Evolutionary conservation across 2,113 vertebrate species (phyloP).

Genomic region (Isurus oxyrinchus): DNA sequence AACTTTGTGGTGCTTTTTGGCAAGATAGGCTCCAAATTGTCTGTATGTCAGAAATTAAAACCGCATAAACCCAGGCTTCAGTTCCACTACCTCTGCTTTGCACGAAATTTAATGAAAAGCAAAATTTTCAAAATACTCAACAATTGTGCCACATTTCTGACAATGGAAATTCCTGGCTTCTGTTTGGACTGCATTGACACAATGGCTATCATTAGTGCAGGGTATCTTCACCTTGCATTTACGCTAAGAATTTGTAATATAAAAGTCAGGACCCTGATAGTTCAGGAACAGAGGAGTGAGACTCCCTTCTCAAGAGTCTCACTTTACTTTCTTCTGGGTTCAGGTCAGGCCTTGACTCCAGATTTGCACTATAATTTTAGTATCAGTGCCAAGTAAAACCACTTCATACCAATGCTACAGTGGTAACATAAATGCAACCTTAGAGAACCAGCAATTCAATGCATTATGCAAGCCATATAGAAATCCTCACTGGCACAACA

Average conservation of each 20-base stretch:
- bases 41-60: not conserved
- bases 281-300: not conserved
- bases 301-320: not conserved
- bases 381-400: not conserved
- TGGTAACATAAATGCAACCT: not conserved
- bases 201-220: not conserved
- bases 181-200: not conserved
- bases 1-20: not conserved
- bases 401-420: not conserved
- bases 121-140: not conserved
- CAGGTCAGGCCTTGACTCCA: not conserved
- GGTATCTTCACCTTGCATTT: not conserved
- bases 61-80: not conserved
- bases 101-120: not conserved
- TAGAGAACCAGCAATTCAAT: not conserved
- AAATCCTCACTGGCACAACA: not conserved
- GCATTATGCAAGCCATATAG: not conserved
- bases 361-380: not conserved
- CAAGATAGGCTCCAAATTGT: conserved; percentile 10
- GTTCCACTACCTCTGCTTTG: not conserved
- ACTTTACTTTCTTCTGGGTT: not conserved
- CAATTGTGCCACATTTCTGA: not conserved
- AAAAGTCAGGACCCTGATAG: not conserved
- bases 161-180: not conserved
- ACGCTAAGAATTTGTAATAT: not conserved